Percentiles rank a stretch among this genome's conserved stretches.
phyloP scores from a whole-genome alignment of 1,140 invertebrate species.

The Bombus terrestris region DNA sequence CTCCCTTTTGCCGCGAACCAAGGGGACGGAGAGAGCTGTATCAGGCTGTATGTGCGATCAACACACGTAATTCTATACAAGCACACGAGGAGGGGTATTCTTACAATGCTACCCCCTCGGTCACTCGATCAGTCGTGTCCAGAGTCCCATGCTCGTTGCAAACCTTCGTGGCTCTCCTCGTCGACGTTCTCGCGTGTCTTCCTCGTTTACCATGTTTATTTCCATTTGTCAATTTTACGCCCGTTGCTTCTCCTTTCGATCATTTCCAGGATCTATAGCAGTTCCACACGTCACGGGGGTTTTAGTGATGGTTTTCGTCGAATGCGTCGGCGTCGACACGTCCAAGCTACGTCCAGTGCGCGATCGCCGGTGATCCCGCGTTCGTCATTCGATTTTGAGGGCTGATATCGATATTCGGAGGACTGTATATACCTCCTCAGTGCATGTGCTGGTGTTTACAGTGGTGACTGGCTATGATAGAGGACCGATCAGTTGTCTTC shows the following conservation, averaged over 20 bases:
- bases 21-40: slow-evolving; percentile 60
- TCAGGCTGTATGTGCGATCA: slow-evolving; percentile 61
- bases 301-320: background rate
- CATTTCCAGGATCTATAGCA: background rate
- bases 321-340: slow-evolving; percentile 4
- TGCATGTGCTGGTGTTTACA: slow-evolving; percentile 2
- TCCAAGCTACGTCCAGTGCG: background rate
- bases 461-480: background rate
- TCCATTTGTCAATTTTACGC: background rate
- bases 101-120: slow-evolving; percentile 81
- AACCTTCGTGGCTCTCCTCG: slow-evolving; percentile 52
- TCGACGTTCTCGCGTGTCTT: slow-evolving; percentile 31
- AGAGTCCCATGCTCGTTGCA: slow-evolving; percentile 75
- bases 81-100: slow-evolving; percentile 79
- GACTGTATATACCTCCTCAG: background rate
- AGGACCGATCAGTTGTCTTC: background rate
- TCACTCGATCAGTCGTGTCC: slow-evolving; percentile 82
- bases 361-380: slow-evolving; percentile 8
- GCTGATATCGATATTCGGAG: background rate
- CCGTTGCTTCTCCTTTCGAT: background rate
- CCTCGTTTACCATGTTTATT: background rate
- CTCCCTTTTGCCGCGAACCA: slow-evolving; percentile 54
- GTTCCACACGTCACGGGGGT: background rate
- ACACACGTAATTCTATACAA: slow-evolving; percentile 79
- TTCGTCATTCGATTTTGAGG: slow-evolving; percentile 5